Conservation (phyloP, 2,113 vertebrate genomes). For the Tinamus guttatus region DNA sequence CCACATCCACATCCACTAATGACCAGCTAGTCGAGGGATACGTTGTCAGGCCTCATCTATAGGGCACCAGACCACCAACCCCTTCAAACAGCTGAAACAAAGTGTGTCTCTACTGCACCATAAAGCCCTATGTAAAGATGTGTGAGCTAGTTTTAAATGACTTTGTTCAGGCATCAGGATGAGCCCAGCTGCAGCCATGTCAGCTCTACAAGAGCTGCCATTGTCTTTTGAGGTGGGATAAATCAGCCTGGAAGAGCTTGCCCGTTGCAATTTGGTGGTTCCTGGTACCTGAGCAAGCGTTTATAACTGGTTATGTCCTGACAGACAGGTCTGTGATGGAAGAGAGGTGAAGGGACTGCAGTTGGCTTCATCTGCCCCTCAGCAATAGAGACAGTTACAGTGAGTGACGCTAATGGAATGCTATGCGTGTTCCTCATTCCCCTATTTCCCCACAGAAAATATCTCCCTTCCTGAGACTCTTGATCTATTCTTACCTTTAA, state of each 20-base stretch:
- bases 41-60: not conserved
- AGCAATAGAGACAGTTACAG: not conserved
- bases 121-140: not conserved
- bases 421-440: not conserved
- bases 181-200: not conserved
- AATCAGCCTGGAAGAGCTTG: not conserved
- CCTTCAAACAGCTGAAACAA: not conserved
- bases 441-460: not conserved
- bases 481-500: not conserved
- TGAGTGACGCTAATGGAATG: not conserved
- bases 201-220: no score
- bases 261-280: not conserved
- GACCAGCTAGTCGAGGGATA: not conserved
- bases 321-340: not conserved
- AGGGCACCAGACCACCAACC: not conserved
- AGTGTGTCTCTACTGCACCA: not conserved
- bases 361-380: not conserved
- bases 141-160: not conserved
- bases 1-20: no score
- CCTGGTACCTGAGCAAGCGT: fast-evolving
- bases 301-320: not conserved
- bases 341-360: not conserved
- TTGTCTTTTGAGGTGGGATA: not conserved
- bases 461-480: not conserved
- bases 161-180: not conserved